Evolutionary conservation across 2,888 invertebrate genomes (phyloP).

Genomic region (Drosophila helvetica): DNA sequence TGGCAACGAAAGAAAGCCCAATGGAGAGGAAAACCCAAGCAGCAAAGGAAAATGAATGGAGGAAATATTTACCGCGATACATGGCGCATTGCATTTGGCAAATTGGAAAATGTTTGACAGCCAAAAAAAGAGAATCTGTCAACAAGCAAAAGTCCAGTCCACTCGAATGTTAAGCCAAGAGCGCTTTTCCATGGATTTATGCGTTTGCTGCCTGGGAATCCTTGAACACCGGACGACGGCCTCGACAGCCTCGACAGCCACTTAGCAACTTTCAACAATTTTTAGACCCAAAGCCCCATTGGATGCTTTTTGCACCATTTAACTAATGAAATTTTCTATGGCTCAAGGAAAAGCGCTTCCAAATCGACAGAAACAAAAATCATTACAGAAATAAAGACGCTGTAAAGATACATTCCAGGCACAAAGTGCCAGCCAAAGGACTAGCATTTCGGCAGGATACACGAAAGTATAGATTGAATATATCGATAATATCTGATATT

Average conservation of each 20-base stretch:
- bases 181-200: conserved; percentile 23
- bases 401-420: not conserved
- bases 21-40: not conserved
- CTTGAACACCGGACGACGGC: not conserved
- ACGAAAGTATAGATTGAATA: no score
- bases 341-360: not conserved
- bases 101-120: conserved; percentile 16
- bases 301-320: conserved; percentile 42
- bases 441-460: no score
- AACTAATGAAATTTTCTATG: conserved; percentile 54
- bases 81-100: conserved; percentile 21
- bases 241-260: conserved; percentile 11
- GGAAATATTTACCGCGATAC: not conserved
- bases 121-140: not conserved
- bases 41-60: not conserved
- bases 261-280: conserved; percentile 7
- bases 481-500: no score
- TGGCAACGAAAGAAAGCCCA: not conserved
- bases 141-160: not conserved
- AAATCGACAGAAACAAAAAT: not conserved
- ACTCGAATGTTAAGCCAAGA: not conserved
- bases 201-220: not conserved
- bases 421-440: no score
- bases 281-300: conserved; percentile 1
- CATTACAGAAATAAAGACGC: not conserved